Base-by-base conservation (phyloP, 2,113 vertebrate genomes). In the Microcebus ravelobensis region DNA sequence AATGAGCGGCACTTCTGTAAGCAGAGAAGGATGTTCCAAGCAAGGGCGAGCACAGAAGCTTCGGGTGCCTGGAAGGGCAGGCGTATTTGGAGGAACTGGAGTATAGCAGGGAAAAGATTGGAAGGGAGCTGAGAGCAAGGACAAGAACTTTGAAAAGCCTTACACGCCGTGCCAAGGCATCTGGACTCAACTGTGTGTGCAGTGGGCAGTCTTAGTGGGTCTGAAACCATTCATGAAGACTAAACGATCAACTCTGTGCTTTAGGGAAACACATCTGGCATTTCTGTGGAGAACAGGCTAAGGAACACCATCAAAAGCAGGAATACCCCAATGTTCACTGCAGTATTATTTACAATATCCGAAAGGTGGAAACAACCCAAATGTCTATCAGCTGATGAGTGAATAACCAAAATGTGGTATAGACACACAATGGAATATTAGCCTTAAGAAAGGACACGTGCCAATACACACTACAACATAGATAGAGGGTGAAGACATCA, bases 151-250 rank as follows among this genome's bases (percentile, higher is more conserved):
- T 27, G 42, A 77, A 68, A 42, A 36, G 7, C 34, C 45, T 29
- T 39, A 8, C 31, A 11, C 7, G 18, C 31, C 0, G 0, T 8
- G 14, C 27, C 57, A 61, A 21, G 17, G 36, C 5, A 15, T 36
- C 79, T 68, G 70, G 50, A 39, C 34, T 77, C 50, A 29, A 42
- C 23, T 29, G 3, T 67, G 31, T 45, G 39, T 13, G 6, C 80
- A 17, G 14, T 20, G 23, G 45, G 25, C 27, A 70, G 48, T 31
- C 17, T 29, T 36, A 29, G 34, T 10, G 27, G 79, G 29, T 48
- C 18, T 23, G 36, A 21, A 67, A 45, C 68, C 83, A 65, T 31
- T 29, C 12, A 5, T 13, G 39, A 79, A 67, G 50, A 65, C 18
- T 52, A 36, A 73, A 74, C 1, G 17, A 87, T 31, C 67, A 81